Evolutionary conservation across 2,797 vertebrate species (phyloP).

Genomic region (Ciconia nigra): DNA sequence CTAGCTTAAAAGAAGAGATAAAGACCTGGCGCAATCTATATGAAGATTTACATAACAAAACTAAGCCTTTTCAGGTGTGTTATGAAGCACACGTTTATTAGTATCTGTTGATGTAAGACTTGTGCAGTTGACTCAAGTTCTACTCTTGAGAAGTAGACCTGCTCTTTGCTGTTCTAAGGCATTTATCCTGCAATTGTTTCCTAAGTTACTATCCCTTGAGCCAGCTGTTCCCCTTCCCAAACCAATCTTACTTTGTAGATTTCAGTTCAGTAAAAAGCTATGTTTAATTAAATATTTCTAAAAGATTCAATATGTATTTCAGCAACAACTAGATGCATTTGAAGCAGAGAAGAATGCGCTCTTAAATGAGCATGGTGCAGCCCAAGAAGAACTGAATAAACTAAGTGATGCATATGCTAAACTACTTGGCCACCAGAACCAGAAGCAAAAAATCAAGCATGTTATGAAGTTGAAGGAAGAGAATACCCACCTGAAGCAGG

Average conservation of each 20-base stretch:
- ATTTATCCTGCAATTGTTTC: not conserved
- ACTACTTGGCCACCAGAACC: slow-evolving; percentile 95
- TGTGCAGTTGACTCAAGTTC: not conserved
- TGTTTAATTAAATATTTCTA: not conserved
- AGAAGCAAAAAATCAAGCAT: slow-evolving; percentile 97
- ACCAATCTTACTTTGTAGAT: not conserved
- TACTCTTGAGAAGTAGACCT: not conserved
- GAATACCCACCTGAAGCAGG: slow-evolving; percentile 88
- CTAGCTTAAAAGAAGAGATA: slow-evolving; percentile 60
- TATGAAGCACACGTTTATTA: not conserved
- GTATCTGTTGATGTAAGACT: not conserved
- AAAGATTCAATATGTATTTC: not conserved
- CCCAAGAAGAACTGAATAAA: slow-evolving; percentile 90
- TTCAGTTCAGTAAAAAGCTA: not conserved
- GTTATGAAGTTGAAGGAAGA: slow-evolving; percentile 94
- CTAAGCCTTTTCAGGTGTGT: slow-evolving; percentile 85
- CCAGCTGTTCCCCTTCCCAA: not conserved
- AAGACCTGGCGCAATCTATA: slow-evolving; percentile 79
- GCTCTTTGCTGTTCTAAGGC: not conserved
- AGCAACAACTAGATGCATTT: slow-evolving; percentile 92
- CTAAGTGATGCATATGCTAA: slow-evolving; percentile 89
- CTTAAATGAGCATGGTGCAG: slow-evolving; percentile 85
- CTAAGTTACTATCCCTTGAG: not conserved
- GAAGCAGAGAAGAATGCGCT: slow-evolving; percentile 86
- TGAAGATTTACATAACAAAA: slow-evolving; percentile 82